Evolutionary conservation across 2,888 invertebrate genomes (phyloP).

Genomic region (Oligia strigilis): DNA sequence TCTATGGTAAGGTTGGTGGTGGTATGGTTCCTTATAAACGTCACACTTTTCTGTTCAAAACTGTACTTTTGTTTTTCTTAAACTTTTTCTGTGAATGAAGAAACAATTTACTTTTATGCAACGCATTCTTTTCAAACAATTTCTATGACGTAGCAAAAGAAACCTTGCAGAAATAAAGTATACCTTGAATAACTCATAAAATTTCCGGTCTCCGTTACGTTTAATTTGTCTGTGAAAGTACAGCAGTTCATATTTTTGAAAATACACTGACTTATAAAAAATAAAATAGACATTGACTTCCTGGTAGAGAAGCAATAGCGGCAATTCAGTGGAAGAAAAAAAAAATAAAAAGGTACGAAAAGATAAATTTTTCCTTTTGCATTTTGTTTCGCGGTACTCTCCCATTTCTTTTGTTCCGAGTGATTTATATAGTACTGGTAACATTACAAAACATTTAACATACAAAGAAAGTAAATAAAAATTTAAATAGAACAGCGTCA

Average conservation of each 20-base stretch:
- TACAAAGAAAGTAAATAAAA: conserved; percentile 75
- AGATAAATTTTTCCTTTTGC: conserved; percentile 74
- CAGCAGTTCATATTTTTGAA: conserved; percentile 27
- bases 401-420: conserved; percentile 77
- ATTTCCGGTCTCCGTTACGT: background rate
- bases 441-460: conserved; percentile 82
- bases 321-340: conserved; percentile 71
- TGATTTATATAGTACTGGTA: conserved; percentile 81
- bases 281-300: conserved; percentile 74
- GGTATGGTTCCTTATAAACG: background rate
- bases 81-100: background rate
- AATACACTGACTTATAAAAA: conserved; percentile 60
- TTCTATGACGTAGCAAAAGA: background rate
- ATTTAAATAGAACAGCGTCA: conserved; percentile 64
- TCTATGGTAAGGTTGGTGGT: no score
- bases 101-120: background rate
- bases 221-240: conserved; percentile 13
- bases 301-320: conserved; percentile 73
- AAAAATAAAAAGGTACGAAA: conserved; percentile 68
- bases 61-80: background rate
- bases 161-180: background rate
- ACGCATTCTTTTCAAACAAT: conserved; percentile 15
- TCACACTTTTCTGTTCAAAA: background rate
- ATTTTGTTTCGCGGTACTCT: conserved; percentile 74
- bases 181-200: conserved; percentile 1